Percentiles rank a stretch among this genome's conserved stretches.
phyloP scores from a whole-genome alignment of 2,113 vertebrate genomes.

The Eidolon helvum region DNA sequence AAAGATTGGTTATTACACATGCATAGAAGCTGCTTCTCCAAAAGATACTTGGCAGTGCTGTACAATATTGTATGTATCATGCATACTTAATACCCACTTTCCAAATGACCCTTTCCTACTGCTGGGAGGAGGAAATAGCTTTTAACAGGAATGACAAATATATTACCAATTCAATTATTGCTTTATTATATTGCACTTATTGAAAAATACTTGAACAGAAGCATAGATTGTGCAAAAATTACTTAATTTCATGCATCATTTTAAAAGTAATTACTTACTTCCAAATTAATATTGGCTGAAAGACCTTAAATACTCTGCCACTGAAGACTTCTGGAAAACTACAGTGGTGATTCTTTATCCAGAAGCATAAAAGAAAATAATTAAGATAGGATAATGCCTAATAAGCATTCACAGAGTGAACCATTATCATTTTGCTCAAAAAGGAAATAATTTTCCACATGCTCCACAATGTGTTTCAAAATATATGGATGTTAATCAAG shows the following conservation, averaged over 20 bases:
- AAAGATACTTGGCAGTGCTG: slow-evolving; percentile 52
- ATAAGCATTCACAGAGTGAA: background rate
- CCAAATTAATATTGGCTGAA: slow-evolving; percentile 56
- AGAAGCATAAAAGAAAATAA: slow-evolving; percentile 39
- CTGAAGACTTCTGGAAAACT: slow-evolving; percentile 32
- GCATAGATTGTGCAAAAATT: slow-evolving; percentile 58
- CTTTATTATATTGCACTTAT: slow-evolving; percentile 63
- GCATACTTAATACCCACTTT: slow-evolving; percentile 55
- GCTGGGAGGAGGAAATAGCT: slow-evolving; percentile 44
- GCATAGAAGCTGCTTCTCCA: slow-evolving; percentile 53
- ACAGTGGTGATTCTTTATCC: background rate
- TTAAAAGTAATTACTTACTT: slow-evolving; percentile 69
- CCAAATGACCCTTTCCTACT: slow-evolving; percentile 45
- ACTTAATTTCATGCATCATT: slow-evolving; percentile 71
- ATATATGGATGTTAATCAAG: background rate
- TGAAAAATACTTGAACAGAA: slow-evolving; percentile 64
- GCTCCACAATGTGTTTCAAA: background rate
- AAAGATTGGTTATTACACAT: slow-evolving; percentile 72
- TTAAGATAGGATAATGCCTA: slow-evolving; percentile 1
- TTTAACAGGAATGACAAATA: slow-evolving; percentile 68
- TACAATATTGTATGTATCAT: background rate
- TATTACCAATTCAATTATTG: slow-evolving; percentile 64
- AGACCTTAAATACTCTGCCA: background rate
- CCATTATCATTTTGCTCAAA: background rate
- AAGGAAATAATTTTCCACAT: background rate